A percentile compares a stretch with the other conserved stretches of the same genome.
phyloP scores from a whole-genome alignment of 2,888 invertebrate species.

The Hipparchia semele region DNA sequence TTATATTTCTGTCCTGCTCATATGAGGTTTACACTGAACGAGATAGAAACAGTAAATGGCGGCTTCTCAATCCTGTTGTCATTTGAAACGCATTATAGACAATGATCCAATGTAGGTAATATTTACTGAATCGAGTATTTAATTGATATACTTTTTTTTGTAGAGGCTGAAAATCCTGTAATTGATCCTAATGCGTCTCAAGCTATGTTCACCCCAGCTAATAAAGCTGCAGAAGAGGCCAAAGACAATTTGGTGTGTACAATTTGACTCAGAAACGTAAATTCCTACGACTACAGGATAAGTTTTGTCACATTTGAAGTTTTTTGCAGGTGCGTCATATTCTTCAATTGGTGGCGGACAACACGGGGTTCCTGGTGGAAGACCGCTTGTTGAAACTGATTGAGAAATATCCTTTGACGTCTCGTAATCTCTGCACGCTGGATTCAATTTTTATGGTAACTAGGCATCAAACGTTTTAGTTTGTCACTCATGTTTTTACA shows the following conservation, averaged over 20 bases:
- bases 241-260: conserved; percentile 45
- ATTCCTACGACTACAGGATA: neutral
- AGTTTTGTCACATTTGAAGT: neutral
- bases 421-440: conserved; percentile 87
- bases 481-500: neutral
- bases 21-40: too few species aligned
- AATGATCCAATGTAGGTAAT: neutral
- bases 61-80: too few species aligned
- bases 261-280: neutral
- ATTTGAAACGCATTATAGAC: neutral
- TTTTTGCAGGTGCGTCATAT: conserved; percentile 81
- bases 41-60: too few species aligned
- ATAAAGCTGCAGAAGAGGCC: conserved; percentile 34
- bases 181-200: conserved; percentile 12
- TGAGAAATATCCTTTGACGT: conserved; percentile 83
- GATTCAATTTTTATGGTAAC: conserved; percentile 89
- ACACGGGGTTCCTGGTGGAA: conserved; percentile 89
- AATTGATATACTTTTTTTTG: conserved; percentile 5
- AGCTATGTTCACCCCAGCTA: conserved; percentile 25
- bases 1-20: too few species aligned
- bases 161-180: conserved; percentile 35
- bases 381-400: conserved; percentile 86
- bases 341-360: conserved; percentile 86
- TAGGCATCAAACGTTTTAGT: neutral
- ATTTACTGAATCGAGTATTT: neutral